Evolutionary conservation across 2,113 vertebrate species (phyloP).

Genomic region (Sander lucioperca): DNA sequence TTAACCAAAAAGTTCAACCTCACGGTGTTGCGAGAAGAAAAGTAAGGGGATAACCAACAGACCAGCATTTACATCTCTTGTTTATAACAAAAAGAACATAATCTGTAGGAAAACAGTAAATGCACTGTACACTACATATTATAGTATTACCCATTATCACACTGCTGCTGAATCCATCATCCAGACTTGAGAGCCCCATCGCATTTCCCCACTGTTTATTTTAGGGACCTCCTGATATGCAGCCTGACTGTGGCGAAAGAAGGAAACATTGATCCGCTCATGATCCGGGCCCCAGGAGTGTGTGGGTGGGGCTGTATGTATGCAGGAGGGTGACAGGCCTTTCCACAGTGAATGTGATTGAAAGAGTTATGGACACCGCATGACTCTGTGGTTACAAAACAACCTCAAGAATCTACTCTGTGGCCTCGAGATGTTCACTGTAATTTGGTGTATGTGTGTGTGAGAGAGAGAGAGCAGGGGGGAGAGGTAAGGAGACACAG

Average conservation of each 20-base stretch:
- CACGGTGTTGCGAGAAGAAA: not conserved
- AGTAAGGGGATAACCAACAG: not conserved
- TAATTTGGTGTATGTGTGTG: not conserved
- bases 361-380: conserved; percentile 45
- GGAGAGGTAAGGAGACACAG: conserved; percentile 29
- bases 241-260: conserved; percentile 35
- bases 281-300: not conserved
- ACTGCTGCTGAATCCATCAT: not conserved
- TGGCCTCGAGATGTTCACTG: conserved; percentile 40
- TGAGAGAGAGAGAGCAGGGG: not conserved
- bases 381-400: conserved; percentile 58
- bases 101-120: not conserved
- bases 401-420: conserved; percentile 53
- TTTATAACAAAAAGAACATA: not conserved
- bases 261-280: conserved; percentile 44
- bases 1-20: not conserved
- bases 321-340: conserved; percentile 31
- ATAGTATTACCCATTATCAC: conserved; percentile 1
- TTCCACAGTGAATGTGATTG: conserved; percentile 45
- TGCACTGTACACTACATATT: not conserved
- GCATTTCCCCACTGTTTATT: conserved; percentile 56
- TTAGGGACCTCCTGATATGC: conserved; percentile 54
- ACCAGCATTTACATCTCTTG: not conserved
- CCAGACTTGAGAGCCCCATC: conserved; percentile 13
- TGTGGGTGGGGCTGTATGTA: not conserved